These are phyloP conservation scores for Neofelis nebulosa DNA, from an alignment of 2,113 vertebrate genomes.

Conservation along the genomic window DNA sequence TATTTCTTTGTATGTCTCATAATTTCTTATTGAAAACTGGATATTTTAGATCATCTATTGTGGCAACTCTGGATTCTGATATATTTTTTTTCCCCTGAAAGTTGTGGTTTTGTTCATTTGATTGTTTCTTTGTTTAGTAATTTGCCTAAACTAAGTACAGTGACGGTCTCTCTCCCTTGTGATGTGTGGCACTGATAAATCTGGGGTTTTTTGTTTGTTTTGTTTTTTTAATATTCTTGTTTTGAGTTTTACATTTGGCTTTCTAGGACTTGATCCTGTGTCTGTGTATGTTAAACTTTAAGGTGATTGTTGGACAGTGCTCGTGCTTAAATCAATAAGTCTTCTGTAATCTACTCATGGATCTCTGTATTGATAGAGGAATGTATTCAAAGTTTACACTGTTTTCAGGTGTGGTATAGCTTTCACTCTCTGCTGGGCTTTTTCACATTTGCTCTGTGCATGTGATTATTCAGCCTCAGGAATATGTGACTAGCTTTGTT, in stretches of 20 bases:
- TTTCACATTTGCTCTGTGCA: background rate
- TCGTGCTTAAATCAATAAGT: background rate
- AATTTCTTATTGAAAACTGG: background rate
- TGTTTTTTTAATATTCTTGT: background rate
- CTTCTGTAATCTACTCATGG: background rate
- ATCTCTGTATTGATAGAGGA: background rate
- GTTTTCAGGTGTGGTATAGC: background rate
- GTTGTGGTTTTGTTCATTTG: background rate
- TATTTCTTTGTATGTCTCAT: background rate
- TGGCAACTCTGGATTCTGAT: background rate
- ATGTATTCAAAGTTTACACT: background rate
- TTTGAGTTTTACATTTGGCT: background rate
- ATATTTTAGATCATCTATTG: background rate
- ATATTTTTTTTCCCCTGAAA: background rate
- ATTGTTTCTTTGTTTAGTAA: background rate
- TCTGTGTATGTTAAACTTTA: background rate
- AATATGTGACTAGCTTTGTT: background rate
- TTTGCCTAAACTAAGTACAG: background rate
- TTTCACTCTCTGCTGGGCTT: background rate
- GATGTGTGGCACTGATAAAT: background rate
- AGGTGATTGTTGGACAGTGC: background rate
- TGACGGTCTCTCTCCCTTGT: background rate
- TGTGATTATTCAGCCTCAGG: background rate
- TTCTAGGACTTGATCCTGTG: background rate
- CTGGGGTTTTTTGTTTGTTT: background rate